Conservation (phyloP, 1,140 invertebrate genomes). For the Calliopsis andreniformis region DNA sequence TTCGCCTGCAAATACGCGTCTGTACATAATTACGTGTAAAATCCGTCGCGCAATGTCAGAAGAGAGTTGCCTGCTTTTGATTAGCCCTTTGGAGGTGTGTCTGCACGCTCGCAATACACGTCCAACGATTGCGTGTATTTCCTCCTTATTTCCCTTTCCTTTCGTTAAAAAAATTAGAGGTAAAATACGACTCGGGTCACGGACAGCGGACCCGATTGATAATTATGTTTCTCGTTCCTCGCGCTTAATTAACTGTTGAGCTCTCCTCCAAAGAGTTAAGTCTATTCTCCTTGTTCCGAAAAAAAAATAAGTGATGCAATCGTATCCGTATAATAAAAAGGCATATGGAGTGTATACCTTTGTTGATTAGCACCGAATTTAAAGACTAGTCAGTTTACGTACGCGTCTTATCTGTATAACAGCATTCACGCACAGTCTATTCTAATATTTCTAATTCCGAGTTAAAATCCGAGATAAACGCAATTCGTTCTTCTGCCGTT, state of each 20-base stretch:
- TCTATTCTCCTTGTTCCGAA: slow-evolving; percentile 3
- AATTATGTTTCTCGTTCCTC: background rate
- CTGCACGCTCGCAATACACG: background rate
- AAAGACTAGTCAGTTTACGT: slow-evolving; percentile 46
- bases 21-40: slow-evolving; percentile 56
- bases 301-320: slow-evolving; percentile 41
- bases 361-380: slow-evolving; percentile 63
- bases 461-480: slow-evolving; percentile 36
- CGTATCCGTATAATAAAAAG: slow-evolving; percentile 37
- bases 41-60: slow-evolving; percentile 52
- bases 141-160: background rate
- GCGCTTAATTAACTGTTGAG: background rate
- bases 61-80: slow-evolving; percentile 23
- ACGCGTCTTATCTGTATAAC: slow-evolving; percentile 12
- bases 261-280: slow-evolving; percentile 30
- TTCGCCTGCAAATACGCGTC: slow-evolving; percentile 32
- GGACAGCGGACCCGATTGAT: background rate
- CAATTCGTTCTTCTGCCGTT: slow-evolving; percentile 52
- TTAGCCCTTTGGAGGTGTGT: slow-evolving; percentile 33
- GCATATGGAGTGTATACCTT: slow-evolving; percentile 25
- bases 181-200: background rate
- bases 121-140: background rate
- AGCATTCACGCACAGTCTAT: slow-evolving; percentile 16
- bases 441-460: slow-evolving; percentile 21
- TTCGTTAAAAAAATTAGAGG: background rate